Conservation (phyloP, 1,140 invertebrate genomes). For the Adelges cooleyi region DNA sequence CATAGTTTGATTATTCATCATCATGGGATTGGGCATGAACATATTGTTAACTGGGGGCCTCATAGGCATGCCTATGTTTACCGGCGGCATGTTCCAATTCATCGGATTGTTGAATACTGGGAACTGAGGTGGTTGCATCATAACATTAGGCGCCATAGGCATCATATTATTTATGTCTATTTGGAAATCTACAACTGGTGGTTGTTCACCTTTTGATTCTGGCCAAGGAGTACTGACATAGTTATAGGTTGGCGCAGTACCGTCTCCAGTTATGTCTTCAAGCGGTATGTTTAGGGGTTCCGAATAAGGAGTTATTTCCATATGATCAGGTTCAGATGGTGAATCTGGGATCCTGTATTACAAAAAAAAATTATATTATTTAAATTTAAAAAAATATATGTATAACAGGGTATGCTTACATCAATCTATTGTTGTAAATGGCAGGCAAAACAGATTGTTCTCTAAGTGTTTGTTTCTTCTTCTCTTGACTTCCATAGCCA, state of each 20-base stretch:
- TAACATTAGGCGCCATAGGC: background rate
- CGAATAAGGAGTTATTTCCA: conserved; percentile 17
- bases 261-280: conserved; percentile 13
- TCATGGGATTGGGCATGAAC: background rate
- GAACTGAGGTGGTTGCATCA: conserved; percentile 12
- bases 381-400: no score
- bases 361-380: background rate
- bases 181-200: background rate
- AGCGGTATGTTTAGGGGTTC: conserved; percentile 11
- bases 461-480: conserved; percentile 23
- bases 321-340: conserved; percentile 22
- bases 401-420: background rate
- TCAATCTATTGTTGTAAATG: conserved; percentile 2
- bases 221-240: conserved; percentile 7
- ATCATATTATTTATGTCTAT: conserved; percentile 10
- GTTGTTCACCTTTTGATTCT: conserved; percentile 16
- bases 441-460: conserved; percentile 16
- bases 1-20: conserved; percentile 17
- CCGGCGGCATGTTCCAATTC: conserved; percentile 14
- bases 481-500: conserved; percentile 9
- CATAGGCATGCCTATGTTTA: conserved; percentile 3
- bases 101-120: background rate
- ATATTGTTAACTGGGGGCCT: conserved; percentile 6
- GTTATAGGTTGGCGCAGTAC: conserved; percentile 7
- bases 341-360: conserved; percentile 13